A percentile compares a stretch with the other conserved stretches of the same genome.
Conservation (phyloP, 2,797 vertebrate genomes). For the Agapornis canus region DNA sequence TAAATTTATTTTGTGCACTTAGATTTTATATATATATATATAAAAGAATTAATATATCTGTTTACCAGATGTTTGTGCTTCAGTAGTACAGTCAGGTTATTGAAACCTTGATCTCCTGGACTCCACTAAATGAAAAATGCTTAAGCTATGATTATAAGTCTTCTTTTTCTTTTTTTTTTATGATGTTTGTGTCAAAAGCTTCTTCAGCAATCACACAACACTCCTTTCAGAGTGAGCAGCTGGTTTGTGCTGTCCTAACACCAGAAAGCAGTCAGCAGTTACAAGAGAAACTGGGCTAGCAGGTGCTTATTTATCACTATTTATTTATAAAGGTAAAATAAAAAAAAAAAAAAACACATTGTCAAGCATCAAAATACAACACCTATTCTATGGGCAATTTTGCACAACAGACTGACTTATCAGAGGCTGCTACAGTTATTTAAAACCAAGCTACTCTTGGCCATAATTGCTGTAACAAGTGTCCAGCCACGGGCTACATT, state of each 20-base stretch:
- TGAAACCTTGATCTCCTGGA: not conserved
- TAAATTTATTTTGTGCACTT: not conserved
- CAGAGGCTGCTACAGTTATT: not conserved
- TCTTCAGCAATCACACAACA: not conserved
- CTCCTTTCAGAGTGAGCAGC: not conserved
- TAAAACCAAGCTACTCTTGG: not conserved
- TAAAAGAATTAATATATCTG: not conserved
- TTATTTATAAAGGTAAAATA: not conserved
- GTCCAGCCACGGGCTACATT: not conserved
- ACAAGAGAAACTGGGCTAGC: not conserved
- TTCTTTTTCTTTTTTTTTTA: not conserved
- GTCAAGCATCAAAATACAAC: not conserved
- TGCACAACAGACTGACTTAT: not conserved
- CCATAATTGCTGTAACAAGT: not conserved
- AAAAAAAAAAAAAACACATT: not conserved
- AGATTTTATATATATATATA: not conserved
- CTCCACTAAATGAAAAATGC: not conserved
- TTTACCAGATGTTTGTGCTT: not conserved
- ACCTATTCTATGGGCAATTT: not conserved
- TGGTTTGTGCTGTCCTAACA: not conserved
- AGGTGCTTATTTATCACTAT: rapidly evolving
- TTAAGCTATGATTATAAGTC: not conserved
- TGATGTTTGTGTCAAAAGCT: not conserved
- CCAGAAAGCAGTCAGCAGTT: not conserved
- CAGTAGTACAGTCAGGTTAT: not conserved